Evolutionary conservation across 2,888 invertebrate genomes (phyloP).

Genomic region (Eupithecia insigniata): DNA sequence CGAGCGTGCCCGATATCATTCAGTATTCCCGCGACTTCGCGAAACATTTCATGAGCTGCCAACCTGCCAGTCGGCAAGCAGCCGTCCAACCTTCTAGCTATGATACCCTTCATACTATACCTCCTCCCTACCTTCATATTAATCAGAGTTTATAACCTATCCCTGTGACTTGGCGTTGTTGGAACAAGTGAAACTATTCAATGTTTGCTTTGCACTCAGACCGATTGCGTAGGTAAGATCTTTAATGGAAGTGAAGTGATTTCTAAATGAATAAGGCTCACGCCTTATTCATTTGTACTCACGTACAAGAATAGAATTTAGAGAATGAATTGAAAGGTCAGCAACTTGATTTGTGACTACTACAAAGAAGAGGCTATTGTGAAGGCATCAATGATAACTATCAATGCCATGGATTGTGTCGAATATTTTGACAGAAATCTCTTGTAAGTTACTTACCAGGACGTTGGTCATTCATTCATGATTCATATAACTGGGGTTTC

Average conservation of each 20-base stretch:
- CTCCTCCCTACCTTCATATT: conserved; percentile 49
- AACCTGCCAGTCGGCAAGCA: conserved; percentile 70
- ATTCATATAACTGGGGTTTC: not conserved
- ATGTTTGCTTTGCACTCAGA: conserved; percentile 77
- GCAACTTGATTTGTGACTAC: conserved; percentile 14
- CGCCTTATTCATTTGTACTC: no score
- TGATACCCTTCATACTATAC: conserved; percentile 48
- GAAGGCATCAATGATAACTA: conserved; percentile 15
- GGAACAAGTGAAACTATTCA: conserved; percentile 68
- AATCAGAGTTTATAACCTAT: conserved; percentile 53
- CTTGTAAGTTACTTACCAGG: conserved; percentile 9
- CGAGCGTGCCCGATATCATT: conserved; percentile 59
- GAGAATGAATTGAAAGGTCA: conserved; percentile 38
- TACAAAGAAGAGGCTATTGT: conserved; percentile 11
- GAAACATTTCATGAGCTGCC: conserved; percentile 63
- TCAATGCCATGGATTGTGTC: conserved; percentile 16
- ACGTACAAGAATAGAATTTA: conserved; percentile 29
- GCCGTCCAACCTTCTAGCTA: conserved; percentile 51
- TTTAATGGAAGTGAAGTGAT: conserved; percentile 48
- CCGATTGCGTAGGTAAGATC: conserved; percentile 73
- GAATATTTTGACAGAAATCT: conserved; percentile 18
- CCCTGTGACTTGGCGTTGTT: conserved; percentile 60
- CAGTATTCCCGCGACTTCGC: conserved; percentile 55
- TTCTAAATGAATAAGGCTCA: conserved; percentile 41
- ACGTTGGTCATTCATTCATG: conserved; percentile 3